phyloP scores from a whole-genome alignment of 2,888 invertebrate genomes.

The Podabrus alpinus region DNA sequence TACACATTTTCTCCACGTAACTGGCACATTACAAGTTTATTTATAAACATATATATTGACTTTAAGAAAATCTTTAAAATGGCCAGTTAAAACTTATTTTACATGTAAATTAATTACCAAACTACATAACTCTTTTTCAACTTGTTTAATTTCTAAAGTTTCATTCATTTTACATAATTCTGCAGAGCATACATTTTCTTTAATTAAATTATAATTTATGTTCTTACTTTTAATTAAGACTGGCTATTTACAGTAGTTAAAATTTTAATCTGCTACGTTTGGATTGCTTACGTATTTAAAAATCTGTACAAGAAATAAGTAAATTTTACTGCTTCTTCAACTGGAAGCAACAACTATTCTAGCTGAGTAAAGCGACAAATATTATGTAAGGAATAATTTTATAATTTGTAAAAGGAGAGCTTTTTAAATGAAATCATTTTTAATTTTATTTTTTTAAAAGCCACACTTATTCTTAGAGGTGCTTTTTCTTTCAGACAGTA shows the following conservation, averaged over 20 bases:
- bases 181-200: background rate
- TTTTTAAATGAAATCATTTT: background rate
- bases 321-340: background rate
- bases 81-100: background rate
- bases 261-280: background rate
- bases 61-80: too few relatives aligned
- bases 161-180: background rate
- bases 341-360: too few relatives aligned
- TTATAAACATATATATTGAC: too few relatives aligned
- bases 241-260: background rate
- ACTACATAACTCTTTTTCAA: background rate
- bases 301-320: background rate
- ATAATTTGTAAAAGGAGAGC: background rate
- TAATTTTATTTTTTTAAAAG: background rate
- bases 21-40: too few relatives aligned
- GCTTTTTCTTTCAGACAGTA: background rate
- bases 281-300: background rate
- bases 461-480: background rate
- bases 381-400: background rate
- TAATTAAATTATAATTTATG: background rate
- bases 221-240: background rate
- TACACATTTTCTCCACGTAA: too few relatives aligned
- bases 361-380: background rate
- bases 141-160: background rate
- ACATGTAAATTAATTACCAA: background rate